Percentiles rank a stretch among this genome's conserved stretches.
These are phyloP conservation scores for Augochlorella aurata DNA, from an alignment of 2,888 invertebrate genomes.

Conservation along the genomic window DNA sequence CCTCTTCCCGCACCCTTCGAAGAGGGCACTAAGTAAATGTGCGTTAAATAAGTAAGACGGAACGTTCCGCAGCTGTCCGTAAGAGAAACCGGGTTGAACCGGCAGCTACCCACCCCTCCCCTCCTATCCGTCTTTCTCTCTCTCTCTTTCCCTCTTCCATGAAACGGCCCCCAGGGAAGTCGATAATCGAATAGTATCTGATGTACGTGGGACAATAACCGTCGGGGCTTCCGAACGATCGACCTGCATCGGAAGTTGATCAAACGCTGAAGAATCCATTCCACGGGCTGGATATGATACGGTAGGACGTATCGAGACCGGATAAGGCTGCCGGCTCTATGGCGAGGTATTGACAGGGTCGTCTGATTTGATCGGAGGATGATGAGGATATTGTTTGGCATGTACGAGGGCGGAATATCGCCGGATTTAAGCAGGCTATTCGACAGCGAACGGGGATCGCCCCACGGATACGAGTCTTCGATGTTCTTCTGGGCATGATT, in stretches of 20 bases:
- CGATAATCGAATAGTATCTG: conserved; percentile 62
- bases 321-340: conserved; percentile 33
- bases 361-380: conserved; percentile 28
- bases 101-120: neutral
- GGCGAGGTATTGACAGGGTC: conserved; percentile 14
- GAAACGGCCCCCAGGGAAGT: conserved; percentile 39
- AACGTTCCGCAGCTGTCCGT: conserved; percentile 34
- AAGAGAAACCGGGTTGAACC: neutral
- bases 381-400: conserved; percentile 15
- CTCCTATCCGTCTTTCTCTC: neutral
- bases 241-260: conserved; percentile 40
- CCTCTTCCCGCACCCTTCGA: conserved; percentile 18
- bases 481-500: neutral
- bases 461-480: neutral
- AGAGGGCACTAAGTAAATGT: conserved; percentile 72
- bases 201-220: conserved; percentile 60
- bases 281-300: conserved; percentile 4
- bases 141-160: neutral
- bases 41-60: conserved; percentile 74
- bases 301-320: neutral
- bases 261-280: conserved; percentile 35
- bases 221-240: conserved; percentile 26
- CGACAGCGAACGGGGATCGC: neutral
- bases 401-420: conserved; percentile 11
- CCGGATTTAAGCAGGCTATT: conserved; percentile 8